These are phyloP conservation scores for Pterocles burchelli DNA, from an alignment of 2,113 vertebrate species.

Conservation along the genomic window DNA sequence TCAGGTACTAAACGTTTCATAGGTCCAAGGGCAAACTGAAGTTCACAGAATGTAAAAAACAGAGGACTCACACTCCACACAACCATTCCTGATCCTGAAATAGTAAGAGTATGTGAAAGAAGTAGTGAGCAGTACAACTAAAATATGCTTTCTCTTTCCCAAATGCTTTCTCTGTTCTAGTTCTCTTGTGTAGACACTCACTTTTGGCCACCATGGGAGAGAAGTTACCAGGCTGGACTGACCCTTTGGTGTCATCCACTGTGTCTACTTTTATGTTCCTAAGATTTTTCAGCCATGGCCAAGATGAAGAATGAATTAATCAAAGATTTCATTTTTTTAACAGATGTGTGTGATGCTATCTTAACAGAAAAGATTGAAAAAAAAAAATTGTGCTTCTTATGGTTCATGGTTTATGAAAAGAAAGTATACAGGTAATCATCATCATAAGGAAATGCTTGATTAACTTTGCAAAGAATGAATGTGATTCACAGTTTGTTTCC, in stretches of 20 bases:
- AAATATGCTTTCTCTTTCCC: background rate
- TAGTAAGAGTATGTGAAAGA: background rate
- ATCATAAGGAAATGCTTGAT: background rate
- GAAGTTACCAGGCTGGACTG: background rate
- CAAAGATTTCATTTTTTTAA: background rate
- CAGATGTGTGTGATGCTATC: background rate
- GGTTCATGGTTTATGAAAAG: background rate
- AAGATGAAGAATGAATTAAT: background rate
- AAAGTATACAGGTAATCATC: background rate
- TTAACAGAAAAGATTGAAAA: background rate
- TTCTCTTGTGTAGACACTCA: background rate
- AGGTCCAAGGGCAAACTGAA: background rate
- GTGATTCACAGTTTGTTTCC: background rate
- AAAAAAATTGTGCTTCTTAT: background rate
- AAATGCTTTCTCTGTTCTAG: background rate
- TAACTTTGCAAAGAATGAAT: background rate
- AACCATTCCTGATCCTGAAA: background rate
- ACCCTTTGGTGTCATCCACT: background rate
- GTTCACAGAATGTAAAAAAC: background rate
- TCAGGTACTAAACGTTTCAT: background rate
- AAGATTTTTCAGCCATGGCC: background rate
- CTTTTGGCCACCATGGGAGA: background rate
- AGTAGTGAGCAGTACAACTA: background rate
- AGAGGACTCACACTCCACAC: background rate
- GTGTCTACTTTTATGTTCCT: background rate